Conservation (phyloP, 2,113 vertebrate species). For the Boleophthalmus pectinirostris region DNA sequence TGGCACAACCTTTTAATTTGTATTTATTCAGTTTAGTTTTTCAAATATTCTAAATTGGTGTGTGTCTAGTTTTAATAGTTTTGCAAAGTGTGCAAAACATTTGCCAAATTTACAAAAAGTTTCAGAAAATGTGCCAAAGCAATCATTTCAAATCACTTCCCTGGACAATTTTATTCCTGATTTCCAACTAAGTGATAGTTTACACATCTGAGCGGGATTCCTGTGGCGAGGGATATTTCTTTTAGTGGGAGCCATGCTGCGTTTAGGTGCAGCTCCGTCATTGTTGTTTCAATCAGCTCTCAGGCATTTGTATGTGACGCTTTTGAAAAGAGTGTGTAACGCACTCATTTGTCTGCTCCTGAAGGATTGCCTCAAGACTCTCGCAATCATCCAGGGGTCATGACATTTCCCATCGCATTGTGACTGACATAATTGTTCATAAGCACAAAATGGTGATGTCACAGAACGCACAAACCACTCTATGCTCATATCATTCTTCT, state of each 20-base stretch:
- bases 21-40: no score
- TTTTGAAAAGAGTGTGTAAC: slow-evolving; percentile 7
- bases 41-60: no score
- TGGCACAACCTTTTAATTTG: no score
- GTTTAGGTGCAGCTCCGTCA: slow-evolving; percentile 1
- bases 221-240: slow-evolving; percentile 14
- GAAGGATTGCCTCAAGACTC: slow-evolving; percentile 22
- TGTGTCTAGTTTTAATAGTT: no score
- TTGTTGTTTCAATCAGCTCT: slow-evolving; percentile 30
- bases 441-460: slow-evolving; percentile 49
- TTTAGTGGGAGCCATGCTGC: not conserved
- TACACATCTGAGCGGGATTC: not conserved
- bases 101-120: not conserved
- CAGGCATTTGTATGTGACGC: not conserved
- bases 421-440: slow-evolving; percentile 49
- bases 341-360: slow-evolving; percentile 14
- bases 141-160: not conserved
- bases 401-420: slow-evolving; percentile 41
- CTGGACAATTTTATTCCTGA: not conserved
- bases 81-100: not conserved
- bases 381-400: slow-evolving; percentile 39
- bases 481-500: slow-evolving; percentile 36
- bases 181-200: not conserved
- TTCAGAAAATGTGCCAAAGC: not conserved
- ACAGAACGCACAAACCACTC: slow-evolving; percentile 22